phyloP scores from a whole-genome alignment of 2,888 invertebrate species.

The Alsophila aescularia region DNA sequence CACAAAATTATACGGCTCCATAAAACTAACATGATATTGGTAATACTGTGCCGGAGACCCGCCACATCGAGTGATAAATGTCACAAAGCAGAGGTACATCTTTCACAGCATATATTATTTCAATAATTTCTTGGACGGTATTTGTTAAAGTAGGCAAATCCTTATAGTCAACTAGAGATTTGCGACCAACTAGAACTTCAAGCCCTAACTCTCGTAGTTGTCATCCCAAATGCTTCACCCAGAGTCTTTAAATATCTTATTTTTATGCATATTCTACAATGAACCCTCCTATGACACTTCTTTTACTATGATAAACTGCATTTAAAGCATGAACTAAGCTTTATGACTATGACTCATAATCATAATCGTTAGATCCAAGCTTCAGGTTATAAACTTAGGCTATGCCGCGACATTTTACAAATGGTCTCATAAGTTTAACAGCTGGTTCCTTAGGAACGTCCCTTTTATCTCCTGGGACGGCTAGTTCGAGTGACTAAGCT shows the following conservation, averaged over 20 bases:
- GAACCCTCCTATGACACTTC: too few relatives aligned
- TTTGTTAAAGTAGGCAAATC: conserved; percentile 1
- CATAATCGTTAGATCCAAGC: not conserved
- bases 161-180: too few relatives aligned
- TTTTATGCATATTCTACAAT: too few relatives aligned
- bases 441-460: conserved; percentile 27
- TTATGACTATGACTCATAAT: conserved; percentile 12
- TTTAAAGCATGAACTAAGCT: conserved; percentile 3
- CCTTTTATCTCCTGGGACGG: conserved; percentile 34
- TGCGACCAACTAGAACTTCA: too few relatives aligned
- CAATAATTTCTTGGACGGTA: conserved; percentile 1
- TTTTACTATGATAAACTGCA: too few relatives aligned
- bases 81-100: not conserved
- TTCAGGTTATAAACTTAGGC: conserved; percentile 5
- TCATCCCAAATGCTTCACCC: too few relatives aligned
- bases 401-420: conserved; percentile 10
- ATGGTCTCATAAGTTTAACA: conserved; percentile 37
- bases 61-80: conserved; percentile 3
- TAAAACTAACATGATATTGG: conserved; percentile 40
- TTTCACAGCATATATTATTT: conserved; percentile 3
- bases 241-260: too few relatives aligned
- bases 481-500: conserved; percentile 35
- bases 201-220: too few relatives aligned
- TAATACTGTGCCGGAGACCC: conserved; percentile 18
- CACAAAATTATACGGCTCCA: conserved; percentile 25